Percentiles rank a stretch among this genome's conserved stretches.
Evolutionary conservation across 2,888 invertebrate genomes (phyloP).

Genomic region (Rugalucina vietnamica): DNA sequence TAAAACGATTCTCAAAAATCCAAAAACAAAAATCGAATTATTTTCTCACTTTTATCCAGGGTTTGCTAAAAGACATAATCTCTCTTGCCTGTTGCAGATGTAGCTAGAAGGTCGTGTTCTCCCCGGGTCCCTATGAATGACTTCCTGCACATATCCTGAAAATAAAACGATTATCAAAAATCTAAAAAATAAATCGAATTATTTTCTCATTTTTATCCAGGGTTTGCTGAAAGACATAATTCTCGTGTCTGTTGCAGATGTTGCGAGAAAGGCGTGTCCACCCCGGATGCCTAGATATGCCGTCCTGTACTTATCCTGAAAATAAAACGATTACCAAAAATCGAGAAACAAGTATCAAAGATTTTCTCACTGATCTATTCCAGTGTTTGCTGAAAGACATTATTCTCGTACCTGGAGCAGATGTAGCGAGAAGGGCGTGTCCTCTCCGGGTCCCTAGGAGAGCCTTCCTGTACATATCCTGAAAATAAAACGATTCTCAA

Average conservation of each 20-base stretch:
- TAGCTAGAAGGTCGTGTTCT: conserved; percentile 74
- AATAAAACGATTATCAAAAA: conserved; percentile 57
- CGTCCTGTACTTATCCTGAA: conserved; percentile 67
- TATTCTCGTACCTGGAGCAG: conserved; percentile 80
- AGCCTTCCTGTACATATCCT: conserved; percentile 64
- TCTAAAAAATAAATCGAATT: not conserved
- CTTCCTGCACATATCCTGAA: conserved; percentile 67
- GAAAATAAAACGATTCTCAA: conserved; percentile 64
- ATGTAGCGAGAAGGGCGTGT: conserved; percentile 76
- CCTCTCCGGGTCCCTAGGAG: conserved; percentile 59
- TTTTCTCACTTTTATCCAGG: conserved; percentile 73
- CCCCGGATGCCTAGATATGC: conserved; percentile 64
- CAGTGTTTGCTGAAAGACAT: conserved; percentile 81
- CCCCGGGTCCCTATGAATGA: conserved; percentile 65
- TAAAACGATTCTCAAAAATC: conserved; percentile 51
- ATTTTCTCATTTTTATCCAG: too few species aligned
- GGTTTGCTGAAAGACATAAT: conserved; percentile 78
- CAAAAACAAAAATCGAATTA: not conserved
- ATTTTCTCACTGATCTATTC: conserved; percentile 52
- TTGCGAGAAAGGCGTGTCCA: conserved; percentile 74
- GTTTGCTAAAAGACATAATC: conserved; percentile 77
- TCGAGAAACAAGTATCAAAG: conserved; percentile 30
- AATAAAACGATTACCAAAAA: conserved; percentile 57
- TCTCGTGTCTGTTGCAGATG: conserved; percentile 80
- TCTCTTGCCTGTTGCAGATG: conserved; percentile 80